Conservation (phyloP, 1,140 invertebrate genomes). For the Planococcus citri region DNA sequence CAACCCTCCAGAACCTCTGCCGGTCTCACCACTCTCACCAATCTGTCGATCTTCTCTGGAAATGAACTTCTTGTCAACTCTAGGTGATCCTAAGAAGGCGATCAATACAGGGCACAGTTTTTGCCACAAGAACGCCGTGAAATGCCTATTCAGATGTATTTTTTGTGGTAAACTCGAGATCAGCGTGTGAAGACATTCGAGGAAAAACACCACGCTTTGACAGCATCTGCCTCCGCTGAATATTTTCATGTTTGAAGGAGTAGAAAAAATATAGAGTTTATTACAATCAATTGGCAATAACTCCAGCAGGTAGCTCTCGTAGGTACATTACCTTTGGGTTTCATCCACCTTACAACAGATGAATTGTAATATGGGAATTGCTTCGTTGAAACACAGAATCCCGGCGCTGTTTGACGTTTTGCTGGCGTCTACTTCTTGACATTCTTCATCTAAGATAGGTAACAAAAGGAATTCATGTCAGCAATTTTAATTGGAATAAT, state of each 20-base stretch:
- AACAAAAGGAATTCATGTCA: background rate
- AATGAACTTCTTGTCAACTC: conserved; percentile 57
- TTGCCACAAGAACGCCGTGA: conserved; percentile 79
- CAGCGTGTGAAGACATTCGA: conserved; percentile 75
- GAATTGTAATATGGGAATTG: conserved; percentile 77
- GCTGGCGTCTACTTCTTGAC: conserved; percentile 53
- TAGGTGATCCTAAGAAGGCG: conserved; percentile 67
- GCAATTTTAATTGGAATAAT: too few species aligned
- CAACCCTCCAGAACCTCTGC: conserved; percentile 56
- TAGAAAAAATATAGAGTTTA: background rate
- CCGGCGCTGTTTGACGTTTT: conserved; percentile 47
- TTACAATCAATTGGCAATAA: background rate
- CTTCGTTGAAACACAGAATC: conserved; percentile 77
- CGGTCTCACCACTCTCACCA: conserved; percentile 36
- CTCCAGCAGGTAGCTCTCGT: too few species aligned
- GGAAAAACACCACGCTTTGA: conserved; percentile 55
- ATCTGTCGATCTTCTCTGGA: conserved; percentile 47
- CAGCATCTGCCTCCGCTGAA: conserved; percentile 35
- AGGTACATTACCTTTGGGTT: conserved; percentile 54
- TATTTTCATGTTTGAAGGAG: background rate
- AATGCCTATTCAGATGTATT: conserved; percentile 66
- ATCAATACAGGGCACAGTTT: conserved; percentile 80
- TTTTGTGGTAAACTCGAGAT: conserved; percentile 67
- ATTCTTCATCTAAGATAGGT: conserved; percentile 53
- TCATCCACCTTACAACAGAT: conserved; percentile 73